Evolutionary conservation across 2,113 vertebrate genomes (phyloP), one percentile per base, ranked within the genome.

Genomic region (Clarias batrachus): DNA sequence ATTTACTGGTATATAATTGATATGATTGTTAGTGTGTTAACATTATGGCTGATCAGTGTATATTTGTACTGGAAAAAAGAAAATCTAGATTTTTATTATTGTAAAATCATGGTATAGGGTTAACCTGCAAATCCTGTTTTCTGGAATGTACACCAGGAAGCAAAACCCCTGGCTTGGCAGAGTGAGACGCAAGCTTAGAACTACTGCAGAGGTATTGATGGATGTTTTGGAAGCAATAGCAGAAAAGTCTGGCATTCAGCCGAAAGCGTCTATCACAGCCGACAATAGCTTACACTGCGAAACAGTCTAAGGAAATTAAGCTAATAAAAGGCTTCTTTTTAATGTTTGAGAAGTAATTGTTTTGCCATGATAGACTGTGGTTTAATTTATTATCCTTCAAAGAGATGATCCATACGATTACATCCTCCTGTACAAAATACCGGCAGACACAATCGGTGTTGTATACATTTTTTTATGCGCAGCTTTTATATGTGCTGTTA

Each of bases 181-280:
- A 33, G 56, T 30, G 66, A 9, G 25, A 30, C 52, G 48, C 60
- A 65, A 16, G 59, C 60, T 6, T 66, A 82, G 81, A 66, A n/a
- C 9, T 82, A 82, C 81, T 82, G 81, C 81, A 82, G 81, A 82
- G 63, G 27, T 82, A 82, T 82, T 82, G 81, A 82, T 82, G 41
- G 41, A 30, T 27, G 25, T 82, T 66, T 82, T 82, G 81, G 62
- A 82, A 82, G 81, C 25, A 82, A 66, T 66, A 66, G 62, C 62
- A 82, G 62, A 54, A 82, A 82, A 52, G 81, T 82, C 41, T 82
- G 81, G 81, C 62, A 5, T 66, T 66, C 16, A 27, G 52, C 62
- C 81, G 48, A 82, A 82, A 16, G 37, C 56, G 62, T 62, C 78
- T 25, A 81, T 81, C 78, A 81, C 30, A 37, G 27, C 41, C 9